Evolutionary conservation across 2,113 vertebrate genomes (phyloP).

Genomic region (Rhineura floridana): DNA sequence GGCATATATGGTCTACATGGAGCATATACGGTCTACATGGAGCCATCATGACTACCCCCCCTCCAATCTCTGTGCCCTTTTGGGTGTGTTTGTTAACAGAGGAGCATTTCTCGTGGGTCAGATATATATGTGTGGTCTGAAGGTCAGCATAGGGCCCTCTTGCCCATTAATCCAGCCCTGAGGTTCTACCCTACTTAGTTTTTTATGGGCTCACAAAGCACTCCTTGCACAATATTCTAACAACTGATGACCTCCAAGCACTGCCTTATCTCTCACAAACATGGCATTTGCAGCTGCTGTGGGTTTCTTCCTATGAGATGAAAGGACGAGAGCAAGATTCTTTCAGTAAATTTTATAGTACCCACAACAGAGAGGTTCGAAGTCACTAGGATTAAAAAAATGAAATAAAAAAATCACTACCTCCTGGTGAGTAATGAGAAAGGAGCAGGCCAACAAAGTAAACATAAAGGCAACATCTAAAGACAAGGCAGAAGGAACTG

Average conservation of each 20-base stretch:
- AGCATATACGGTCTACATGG: too few relatives aligned
- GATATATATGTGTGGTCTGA: not conserved
- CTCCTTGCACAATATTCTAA: not conserved
- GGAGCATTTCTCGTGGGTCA: not conserved
- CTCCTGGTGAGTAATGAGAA: not conserved
- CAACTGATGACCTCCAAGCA: conserved; percentile 33
- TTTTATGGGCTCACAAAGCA: fast-evolving
- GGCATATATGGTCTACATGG: too few relatives aligned
- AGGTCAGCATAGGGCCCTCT: not conserved
- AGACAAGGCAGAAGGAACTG: conserved; percentile 18
- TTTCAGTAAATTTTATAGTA: conserved; percentile 12
- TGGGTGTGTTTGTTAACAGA: not conserved
- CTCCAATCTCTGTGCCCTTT: not conserved
- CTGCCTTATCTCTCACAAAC: conserved; percentile 20
- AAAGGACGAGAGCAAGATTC: conserved; percentile 43
- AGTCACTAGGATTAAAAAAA: not conserved
- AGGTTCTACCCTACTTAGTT: not conserved
- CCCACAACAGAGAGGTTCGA: conserved; percentile 44
- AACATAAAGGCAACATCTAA: conserved; percentile 17
- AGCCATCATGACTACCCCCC: not conserved
- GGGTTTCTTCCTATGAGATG: conserved; percentile 53
- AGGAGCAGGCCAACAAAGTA: conserved; percentile 3
- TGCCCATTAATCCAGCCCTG: not conserved
- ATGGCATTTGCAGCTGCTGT: conserved; percentile 58
- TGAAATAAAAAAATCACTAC: not conserved